A percentile compares a stretch with the other conserved stretches of the same genome.
These are phyloP conservation scores for Echinometra lucunter DNA, from an alignment of 53 echinoderm and acorn worm genomes.

Conservation along the genomic window DNA sequence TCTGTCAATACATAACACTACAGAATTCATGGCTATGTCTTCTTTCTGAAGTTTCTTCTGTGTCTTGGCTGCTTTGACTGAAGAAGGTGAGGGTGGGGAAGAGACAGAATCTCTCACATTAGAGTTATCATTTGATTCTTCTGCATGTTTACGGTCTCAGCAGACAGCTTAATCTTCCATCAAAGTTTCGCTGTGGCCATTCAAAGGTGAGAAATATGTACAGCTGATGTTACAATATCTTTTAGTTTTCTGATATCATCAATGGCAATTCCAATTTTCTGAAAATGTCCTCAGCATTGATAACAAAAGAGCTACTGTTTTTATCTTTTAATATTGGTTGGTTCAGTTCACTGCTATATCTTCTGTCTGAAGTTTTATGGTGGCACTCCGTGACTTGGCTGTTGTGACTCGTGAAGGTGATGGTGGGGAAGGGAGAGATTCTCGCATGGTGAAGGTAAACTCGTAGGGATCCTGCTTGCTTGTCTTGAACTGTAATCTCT, in stretches of 20 bases:
- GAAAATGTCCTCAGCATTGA: neutral
- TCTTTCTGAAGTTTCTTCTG: neutral
- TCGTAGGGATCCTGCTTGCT: constrained; percentile 86
- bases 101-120: constrained; percentile 70
- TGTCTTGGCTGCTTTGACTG: constrained; percentile 69
- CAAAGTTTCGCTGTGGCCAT: no score
- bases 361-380: constrained; percentile 22
- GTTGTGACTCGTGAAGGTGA: constrained; percentile 81
- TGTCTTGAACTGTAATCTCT: constrained; percentile 81
- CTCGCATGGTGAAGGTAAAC: constrained; percentile 76
- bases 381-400: constrained; percentile 52
- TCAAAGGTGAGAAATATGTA: no score
- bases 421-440: constrained; percentile 68
- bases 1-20: no score
- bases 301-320: neutral
- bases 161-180: no score
- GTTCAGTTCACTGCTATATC: constrained; percentile 49
- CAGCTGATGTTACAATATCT: neutral
- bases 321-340: neutral
- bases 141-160: no score
- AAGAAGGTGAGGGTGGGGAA: constrained; percentile 73
- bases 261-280: neutral
- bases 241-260: neutral
- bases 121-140: no score
- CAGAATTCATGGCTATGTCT: no score